Evolutionary conservation across 2,113 vertebrate species (phyloP), one percentile per base, ranked within the genome.

Genomic region (Hemiprocne comata): DNA sequence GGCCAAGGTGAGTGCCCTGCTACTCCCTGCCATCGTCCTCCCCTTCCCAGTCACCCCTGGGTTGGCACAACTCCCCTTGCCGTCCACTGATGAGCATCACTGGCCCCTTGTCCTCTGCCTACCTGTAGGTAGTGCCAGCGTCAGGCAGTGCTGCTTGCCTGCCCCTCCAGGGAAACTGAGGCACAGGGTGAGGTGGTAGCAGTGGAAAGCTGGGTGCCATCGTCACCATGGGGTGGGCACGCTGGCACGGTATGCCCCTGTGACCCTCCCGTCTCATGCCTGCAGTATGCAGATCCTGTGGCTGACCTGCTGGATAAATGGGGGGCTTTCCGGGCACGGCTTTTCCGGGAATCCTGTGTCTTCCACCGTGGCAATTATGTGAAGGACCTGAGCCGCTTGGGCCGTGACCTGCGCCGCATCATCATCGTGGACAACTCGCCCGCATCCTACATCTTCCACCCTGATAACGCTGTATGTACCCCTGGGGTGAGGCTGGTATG

Each of bases 371-470:
- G 99, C 62, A 99, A 99, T 97, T 99, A 99, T 0, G 99, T 99
- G 13, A 99, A 99, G 97, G 99, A 99, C 90, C 98, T 99, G 96
- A 99, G 99, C 97, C 98, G 98, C 51, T 97, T 99, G 93, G 99
- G 99, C 90, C 97, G 99, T 1, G 99, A 99, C 96, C 98, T 99
- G 44, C 98, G 98, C 94, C 98, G 99, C 50, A 98, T 99, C 95
- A 98, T 99, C 97, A 99, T 99, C 33, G 97, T 99, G 40, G 99
- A 99, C 98, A 99, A 99, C 98, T 99, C 99, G 0, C 99, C 99
- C 0, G 99, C 99, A 24, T 99, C 99, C 94, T 99, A 99, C 31
- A 98, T 99, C 97, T 99, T 99, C 98, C 99, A 99, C 88, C 99
- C 99, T 0, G 98, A 99, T 62, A 99, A 99, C 0, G 99, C 99